A percentile compares a stretch with the other conserved stretches of the same genome.
Conservation (phyloP, 2,797 vertebrate genomes). For the Caiman crocodilus region DNA sequence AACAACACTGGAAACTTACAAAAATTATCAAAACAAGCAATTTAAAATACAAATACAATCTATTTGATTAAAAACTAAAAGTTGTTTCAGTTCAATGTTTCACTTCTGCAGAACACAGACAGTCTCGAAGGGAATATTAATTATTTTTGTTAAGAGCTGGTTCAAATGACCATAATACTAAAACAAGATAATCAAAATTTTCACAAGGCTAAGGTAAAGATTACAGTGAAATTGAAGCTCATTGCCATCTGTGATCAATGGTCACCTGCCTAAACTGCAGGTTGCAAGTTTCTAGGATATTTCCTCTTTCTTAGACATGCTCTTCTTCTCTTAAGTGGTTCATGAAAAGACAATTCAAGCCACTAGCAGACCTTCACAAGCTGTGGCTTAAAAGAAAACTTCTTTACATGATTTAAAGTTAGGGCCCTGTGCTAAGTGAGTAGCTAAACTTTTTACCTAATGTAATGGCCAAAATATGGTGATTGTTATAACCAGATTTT, state of each 20-base stretch:
- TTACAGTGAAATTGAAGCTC: background rate
- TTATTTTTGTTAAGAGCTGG: background rate
- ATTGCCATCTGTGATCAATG: background rate
- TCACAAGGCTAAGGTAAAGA: background rate
- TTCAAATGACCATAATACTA: background rate
- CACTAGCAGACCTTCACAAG: background rate
- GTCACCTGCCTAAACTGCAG: background rate
- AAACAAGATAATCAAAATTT: background rate
- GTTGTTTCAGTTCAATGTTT: background rate
- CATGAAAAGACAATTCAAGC: background rate
- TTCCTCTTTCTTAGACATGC: background rate
- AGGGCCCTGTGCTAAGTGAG: background rate
- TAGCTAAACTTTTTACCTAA: background rate
- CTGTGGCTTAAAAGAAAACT: background rate
- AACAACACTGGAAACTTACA: background rate
- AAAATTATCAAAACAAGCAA: background rate
- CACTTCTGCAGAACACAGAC: constrained; percentile 7
- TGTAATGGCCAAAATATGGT: background rate
- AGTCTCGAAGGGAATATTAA: background rate
- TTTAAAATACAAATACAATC: background rate
- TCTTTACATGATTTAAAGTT: background rate
- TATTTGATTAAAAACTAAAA: constrained; percentile 14
- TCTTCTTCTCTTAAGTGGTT: background rate
- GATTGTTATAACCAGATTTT: background rate
- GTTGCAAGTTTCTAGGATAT: background rate